These are phyloP conservation scores for Podarcis lilfordi DNA, from an alignment of 2,797 vertebrate genomes.

Conservation along the genomic window DNA sequence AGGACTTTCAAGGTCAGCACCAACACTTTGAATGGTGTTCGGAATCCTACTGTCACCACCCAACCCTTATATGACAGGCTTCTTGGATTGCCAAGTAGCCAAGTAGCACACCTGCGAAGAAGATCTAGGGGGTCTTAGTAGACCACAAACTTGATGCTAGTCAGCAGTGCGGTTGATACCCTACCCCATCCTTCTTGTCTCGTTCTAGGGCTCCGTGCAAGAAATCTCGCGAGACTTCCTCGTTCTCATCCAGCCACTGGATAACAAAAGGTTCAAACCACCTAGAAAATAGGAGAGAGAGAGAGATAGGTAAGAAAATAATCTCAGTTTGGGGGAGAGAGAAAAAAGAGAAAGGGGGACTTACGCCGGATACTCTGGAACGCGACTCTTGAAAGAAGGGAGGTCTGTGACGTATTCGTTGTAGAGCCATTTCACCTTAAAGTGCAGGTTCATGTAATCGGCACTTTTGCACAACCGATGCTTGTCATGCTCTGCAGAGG, in stretches of 20 bases:
- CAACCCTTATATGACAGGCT: too few relatives aligned
- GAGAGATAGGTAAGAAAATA: background rate
- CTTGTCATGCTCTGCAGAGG: slow-evolving; percentile 91
- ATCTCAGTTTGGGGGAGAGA: background rate
- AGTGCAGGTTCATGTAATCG: slow-evolving; percentile 99
- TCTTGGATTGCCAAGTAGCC: too few relatives aligned
- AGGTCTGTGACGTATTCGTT: slow-evolving; percentile 98
- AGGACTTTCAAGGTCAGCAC: too few relatives aligned
- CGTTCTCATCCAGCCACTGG: slow-evolving; percentile 98
- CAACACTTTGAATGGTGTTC: too few relatives aligned
- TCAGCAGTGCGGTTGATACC: background rate
- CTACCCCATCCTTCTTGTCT: slow-evolving; percentile 98
- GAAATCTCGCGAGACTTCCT: slow-evolving; percentile 97
- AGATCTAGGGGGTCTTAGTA: background rate
- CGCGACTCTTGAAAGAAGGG: slow-evolving; percentile 92
- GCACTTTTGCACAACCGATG: slow-evolving; percentile 97
- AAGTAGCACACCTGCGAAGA: background rate
- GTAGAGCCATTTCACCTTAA: slow-evolving; percentile 99
- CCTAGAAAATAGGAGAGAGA: slow-evolving; percentile 69
- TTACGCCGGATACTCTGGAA: slow-evolving; percentile 98
- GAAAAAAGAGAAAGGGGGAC: slow-evolving; percentile 57
- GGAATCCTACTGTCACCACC: too few relatives aligned
- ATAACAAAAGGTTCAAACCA: slow-evolving; percentile 99
- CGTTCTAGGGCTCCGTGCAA: slow-evolving; percentile 94
- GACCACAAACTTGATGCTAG: too few relatives aligned